phyloP scores from a whole-genome alignment of 2,888 invertebrate species.

The Pteria penguin region DNA sequence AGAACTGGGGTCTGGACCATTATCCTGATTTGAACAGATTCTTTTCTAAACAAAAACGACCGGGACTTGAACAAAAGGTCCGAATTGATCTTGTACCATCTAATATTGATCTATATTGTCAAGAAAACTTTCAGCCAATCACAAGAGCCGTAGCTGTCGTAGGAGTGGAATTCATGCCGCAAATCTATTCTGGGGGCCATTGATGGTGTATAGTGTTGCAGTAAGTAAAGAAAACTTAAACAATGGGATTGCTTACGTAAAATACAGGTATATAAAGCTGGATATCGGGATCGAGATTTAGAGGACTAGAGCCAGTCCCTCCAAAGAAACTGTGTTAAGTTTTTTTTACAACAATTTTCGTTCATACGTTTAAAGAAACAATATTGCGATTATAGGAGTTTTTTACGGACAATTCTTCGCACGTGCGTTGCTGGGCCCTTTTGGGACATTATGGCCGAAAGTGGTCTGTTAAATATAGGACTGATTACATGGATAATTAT shows the following conservation, averaged over 20 bases:
- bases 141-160: not conserved
- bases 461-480: not conserved
- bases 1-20: not conserved
- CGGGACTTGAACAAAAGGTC: not conserved
- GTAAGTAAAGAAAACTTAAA: not conserved
- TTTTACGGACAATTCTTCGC: not conserved
- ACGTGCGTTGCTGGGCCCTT: not conserved
- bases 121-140: not conserved
- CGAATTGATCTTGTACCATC: not conserved
- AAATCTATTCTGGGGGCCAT: not conserved
- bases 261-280: constrained; percentile 22
- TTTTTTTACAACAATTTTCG: not conserved
- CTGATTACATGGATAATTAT: not conserved
- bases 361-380: not conserved
- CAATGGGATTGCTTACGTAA: not conserved
- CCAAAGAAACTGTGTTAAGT: not conserved
- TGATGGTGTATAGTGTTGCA: not conserved
- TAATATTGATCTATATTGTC: not conserved
- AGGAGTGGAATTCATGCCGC: not conserved
- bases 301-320: constrained; percentile 31
- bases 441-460: not conserved
- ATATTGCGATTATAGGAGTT: not conserved
- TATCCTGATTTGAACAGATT: not conserved
- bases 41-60: not conserved
- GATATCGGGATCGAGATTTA: not conserved